A percentile compares a stretch with the other conserved stretches of the same genome.
Conservation (phyloP, 2,888 invertebrate genomes). For the Sussaba pulchella region DNA sequence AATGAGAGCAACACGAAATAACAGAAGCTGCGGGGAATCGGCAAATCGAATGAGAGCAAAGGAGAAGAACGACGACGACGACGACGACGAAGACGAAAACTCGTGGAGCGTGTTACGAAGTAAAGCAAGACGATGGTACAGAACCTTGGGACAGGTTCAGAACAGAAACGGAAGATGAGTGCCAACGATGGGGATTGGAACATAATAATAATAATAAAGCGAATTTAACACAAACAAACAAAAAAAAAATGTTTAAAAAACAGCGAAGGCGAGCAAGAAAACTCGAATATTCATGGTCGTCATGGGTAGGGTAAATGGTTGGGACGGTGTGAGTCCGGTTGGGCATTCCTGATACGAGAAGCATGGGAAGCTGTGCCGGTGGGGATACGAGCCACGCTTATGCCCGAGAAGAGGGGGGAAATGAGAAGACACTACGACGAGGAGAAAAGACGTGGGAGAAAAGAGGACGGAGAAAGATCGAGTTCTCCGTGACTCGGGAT, state of each 20-base stretch:
- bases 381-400: slow-evolving; percentile 71
- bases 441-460: slow-evolving; percentile 40
- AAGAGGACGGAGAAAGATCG: slow-evolving; percentile 44
- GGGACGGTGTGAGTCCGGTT: slow-evolving; percentile 65
- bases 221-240: background rate
- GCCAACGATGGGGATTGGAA: slow-evolving; percentile 1
- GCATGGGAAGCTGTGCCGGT: slow-evolving; percentile 47
- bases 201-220: background rate
- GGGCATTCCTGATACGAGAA: slow-evolving; percentile 73
- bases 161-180: background rate
- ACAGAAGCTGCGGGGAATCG: background rate
- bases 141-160: background rate
- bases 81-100: slow-evolving; percentile 39
- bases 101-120: slow-evolving; percentile 18
- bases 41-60: slow-evolving; percentile 33
- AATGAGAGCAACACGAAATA: slow-evolving; percentile 22
- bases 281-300: slow-evolving; percentile 60
- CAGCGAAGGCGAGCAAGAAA: slow-evolving; percentile 10
- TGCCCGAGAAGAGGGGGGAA: slow-evolving; percentile 24
- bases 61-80: background rate
- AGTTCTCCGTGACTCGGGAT: slow-evolving; percentile 34
- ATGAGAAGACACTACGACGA: slow-evolving; percentile 12
- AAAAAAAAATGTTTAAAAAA: background rate
- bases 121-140: slow-evolving; percentile 17
- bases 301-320: slow-evolving; percentile 46